Evolutionary conservation across 2,797 vertebrate genomes (phyloP), one percentile per base, ranked within the genome.

Genomic region (Momotus momota): DNA sequence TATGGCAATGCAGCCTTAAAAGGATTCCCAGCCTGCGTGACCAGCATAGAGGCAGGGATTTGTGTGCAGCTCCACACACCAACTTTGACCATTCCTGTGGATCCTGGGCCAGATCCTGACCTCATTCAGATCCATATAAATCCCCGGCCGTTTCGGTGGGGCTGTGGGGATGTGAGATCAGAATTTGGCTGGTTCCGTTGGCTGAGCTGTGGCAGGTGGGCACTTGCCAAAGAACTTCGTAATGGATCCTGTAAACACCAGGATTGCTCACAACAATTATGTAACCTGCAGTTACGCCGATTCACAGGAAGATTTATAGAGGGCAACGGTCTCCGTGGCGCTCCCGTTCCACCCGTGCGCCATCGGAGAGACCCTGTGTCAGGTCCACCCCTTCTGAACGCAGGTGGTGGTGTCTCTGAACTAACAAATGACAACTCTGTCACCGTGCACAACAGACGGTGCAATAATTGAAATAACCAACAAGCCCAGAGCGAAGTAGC

Each of bases 141-240:
- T 81, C 82, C 85, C 79, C 14, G 40, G 67, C 20, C 20, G 0
- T 86, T 96, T 52, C 25, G 1, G 35, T n/a, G 81, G 73, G 35
- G 55, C 88, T 62, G 60, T 54, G 61, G 86, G 87, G 90, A 29
- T 81, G 85, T 95, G 95, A 96, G 93, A 64, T 96, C 96, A 96
- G 90, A 27, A 2, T 40, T 86, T 96, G 96, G 94, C 95, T 74
- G 83, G 65, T 10, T 12, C 14, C 10, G 0, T 1, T 94, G 96
- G 84, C 94, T 83, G 84, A 49, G 89, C 81, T 55, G 70, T 60
- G 92, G 92, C 92, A 94, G 92, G 92, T 67, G 77, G 88, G 91
- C 93, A 95, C 60, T 94, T 90, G 96, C 96, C 95, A 96, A 93
- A 64, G 82, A 55, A 40, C 82, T 81, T 75, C 0, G 77, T 93